Evolutionary conservation across 1,140 invertebrate genomes (phyloP), one percentile per base, ranked within the genome.

Genomic region (Drosophila bocki): DNA sequence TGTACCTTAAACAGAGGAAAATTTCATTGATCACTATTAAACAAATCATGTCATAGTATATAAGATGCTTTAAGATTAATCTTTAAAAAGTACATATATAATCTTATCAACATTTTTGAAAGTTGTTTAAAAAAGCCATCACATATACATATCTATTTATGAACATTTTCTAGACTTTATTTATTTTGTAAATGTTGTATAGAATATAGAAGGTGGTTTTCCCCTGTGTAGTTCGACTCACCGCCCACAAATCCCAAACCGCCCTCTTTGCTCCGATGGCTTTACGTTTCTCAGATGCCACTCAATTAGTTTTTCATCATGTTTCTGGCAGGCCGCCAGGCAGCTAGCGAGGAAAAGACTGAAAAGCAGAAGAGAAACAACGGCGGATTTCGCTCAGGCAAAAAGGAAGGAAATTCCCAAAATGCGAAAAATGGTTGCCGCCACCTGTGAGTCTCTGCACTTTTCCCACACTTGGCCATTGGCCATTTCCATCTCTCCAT

Each of bases 221-320:
- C n/a, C 17, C 35, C 48, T n/a, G 26, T 53, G 62, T 70, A 54
- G 3, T 0, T 8, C 13, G 33, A 26, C 39, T 33, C 32, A 71
- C 19, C 45, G 53, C 72, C 39, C 53, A 37, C 11, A 58, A 50
- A 60, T 19, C 62, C 26, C 29, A 61, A 29, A 41, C 62, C 35
- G 45, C 45, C 50, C 72, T 51, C 42, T 45, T 56, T 68, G 13
- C 58, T 41, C 41, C 32, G 47, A 42, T 57, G 51, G 41, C 39
- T 82, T 61, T 69, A 57, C 64, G 64, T 84, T 64, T 67, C 62
- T 63, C 54, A 59, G 70, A 77, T 87, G 83, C 68, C 80, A 77
- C 61, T 83, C 83, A 80, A 88, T 87, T 83, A 87, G 83, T 77
- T 80, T 80, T 87, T 83, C 83, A 69, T 88, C 80, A 71, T 64